Conservation (phyloP, 2,113 vertebrate species). For the Nothobranchius kuhntae region DNA sequence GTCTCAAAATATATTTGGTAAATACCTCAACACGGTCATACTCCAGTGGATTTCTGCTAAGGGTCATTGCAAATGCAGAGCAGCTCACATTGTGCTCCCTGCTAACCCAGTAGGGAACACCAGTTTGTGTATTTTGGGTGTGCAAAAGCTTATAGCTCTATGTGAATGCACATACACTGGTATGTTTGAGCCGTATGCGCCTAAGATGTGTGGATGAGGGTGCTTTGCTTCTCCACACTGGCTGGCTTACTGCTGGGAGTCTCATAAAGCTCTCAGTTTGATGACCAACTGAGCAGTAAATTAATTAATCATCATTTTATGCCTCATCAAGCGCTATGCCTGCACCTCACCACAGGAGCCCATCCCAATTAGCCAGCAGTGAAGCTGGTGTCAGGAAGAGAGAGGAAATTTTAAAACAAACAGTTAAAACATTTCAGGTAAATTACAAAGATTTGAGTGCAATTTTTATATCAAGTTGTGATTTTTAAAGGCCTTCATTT, state of each 20-base stretch:
- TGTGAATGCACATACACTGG: constrained; percentile 22
- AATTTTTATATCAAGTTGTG: no score
- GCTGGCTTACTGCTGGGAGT: constrained; percentile 92
- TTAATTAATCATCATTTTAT: constrained; percentile 99
- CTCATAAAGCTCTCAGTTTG: constrained; percentile 95
- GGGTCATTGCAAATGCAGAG: constrained; percentile 90
- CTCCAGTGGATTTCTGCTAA: constrained; percentile 66
- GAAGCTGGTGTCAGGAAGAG: constrained; percentile 70
- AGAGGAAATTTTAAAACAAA: not conserved
- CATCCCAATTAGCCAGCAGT: constrained; percentile 88
- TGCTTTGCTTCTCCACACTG: constrained; percentile 71
- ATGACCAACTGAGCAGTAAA: constrained; percentile 98
- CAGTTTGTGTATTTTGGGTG: constrained; percentile 3
- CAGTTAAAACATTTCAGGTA: not conserved
- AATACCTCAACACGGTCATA: constrained; percentile 13
- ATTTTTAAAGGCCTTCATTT: no score
- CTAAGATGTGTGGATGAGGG: constrained; percentile 23
- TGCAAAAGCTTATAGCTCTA: constrained; percentile 10
- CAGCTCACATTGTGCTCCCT: constrained; percentile 68
- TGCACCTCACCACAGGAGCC: constrained; percentile 85
- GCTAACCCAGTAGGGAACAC: constrained; percentile 35
- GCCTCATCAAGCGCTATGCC: constrained; percentile 98
- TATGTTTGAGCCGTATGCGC: constrained; percentile 18
- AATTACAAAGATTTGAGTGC: not conserved
- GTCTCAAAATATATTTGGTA: not conserved